Percentiles rank a stretch among this genome's conserved stretches.
Conservation (phyloP, 2,888 invertebrate genomes). For the Dicycla oo region DNA sequence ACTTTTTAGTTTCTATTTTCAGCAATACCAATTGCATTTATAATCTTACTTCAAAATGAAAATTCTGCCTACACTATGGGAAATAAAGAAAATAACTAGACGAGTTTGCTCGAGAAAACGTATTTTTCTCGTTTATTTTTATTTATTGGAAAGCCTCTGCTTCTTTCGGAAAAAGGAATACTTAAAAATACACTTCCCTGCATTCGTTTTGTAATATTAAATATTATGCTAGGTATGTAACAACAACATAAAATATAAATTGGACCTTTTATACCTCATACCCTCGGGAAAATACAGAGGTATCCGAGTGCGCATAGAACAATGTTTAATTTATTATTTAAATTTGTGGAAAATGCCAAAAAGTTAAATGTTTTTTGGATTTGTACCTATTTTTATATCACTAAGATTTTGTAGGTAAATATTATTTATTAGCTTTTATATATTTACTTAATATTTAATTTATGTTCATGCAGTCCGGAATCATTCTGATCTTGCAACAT, state of each 20-base stretch:
- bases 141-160: neutral
- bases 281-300: neutral
- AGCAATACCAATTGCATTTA: neutral
- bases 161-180: neutral
- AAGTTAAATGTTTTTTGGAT: conserved; percentile 16
- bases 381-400: conserved; percentile 29
- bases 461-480: conserved; percentile 19
- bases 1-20: neutral
- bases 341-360: conserved; percentile 26
- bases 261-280: conserved; percentile 6
- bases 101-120: neutral
- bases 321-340: conserved; percentile 16
- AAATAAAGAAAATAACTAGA: neutral
- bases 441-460: conserved; percentile 1
- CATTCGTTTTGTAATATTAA: no score
- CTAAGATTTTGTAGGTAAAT: conserved; percentile 14
- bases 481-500: conserved; percentile 1
- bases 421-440: conserved; percentile 26
- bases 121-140: neutral
- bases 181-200: neutral
- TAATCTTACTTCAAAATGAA: neutral
- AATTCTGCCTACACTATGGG: neutral
- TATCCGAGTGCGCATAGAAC: neutral
- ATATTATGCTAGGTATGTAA: no score
- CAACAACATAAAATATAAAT: conserved; percentile 1